Base-by-base conservation (phyloP, 2,888 invertebrate genomes). In the Tineola bisselliella region DNA sequence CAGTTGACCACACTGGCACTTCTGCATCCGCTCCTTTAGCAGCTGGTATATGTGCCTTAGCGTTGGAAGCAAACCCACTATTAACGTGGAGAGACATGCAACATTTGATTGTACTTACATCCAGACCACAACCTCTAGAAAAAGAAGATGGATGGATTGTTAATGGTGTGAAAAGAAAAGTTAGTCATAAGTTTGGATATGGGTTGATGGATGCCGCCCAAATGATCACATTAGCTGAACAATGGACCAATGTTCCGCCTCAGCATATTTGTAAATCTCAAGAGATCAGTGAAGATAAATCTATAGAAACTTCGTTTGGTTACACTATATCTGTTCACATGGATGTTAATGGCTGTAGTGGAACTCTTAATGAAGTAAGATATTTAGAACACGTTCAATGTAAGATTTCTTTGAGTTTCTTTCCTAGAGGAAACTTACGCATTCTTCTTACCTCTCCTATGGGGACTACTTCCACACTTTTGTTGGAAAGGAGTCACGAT, bases 1-100 rank as follows among this genome's bases (percentile, higher is more conserved):
- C 95, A 0, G 93, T 94, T 6, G 95, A 96, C 70, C 96, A 96
- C 72, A 96, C 96, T 0, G 96, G 97, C 11, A 97, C 97, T 0
- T 96, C 96, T 0, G 97, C 97, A 0, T 97, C 96, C 2, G 98
- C 98, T 0, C 98, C 98, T 0, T 80, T 98, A 66, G 97, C 97
- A 0, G 97, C 97, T 4, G 98, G 96, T n/a, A 95, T 98, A 61
- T 94, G 95, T 70, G 97, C 97, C 6, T 81, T 98, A 64, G 95
- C 97, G 0, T 87, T 98, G 61, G 97, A 98, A 87, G 97, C 97
- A 0, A 98, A 97, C 79, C 93, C 96, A 1, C 89, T 90, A 64
- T 84, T 99, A 54, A 97, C 98, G 0, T 99, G 99, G 99, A 89
- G 99, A 67, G 99, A 99, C 79, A 93, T 99, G 91, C 99, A 99